Evolutionary conservation across 2,888 invertebrate genomes (phyloP).

Genomic region (Latrodectus hesperus): DNA sequence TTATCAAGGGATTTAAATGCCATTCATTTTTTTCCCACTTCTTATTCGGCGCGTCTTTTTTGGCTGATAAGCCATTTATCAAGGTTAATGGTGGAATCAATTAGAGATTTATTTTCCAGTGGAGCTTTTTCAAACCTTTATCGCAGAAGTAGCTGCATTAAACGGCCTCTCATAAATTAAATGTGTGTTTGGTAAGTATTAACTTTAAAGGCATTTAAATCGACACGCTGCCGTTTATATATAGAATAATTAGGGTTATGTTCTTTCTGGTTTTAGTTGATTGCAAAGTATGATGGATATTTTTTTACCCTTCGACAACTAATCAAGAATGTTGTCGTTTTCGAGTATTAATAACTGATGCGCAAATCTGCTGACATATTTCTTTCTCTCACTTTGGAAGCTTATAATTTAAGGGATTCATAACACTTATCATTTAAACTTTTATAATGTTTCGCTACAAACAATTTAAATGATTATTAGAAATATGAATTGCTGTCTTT

Average conservation of each 20-base stretch:
- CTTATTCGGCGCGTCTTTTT: neutral
- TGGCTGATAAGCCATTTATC: constrained; percentile 29
- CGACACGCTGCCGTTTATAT: constrained; percentile 31
- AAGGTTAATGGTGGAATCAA: constrained; percentile 54
- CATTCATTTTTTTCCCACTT: neutral
- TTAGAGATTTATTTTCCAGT: constrained; percentile 13
- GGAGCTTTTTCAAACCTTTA: constrained; percentile 35
- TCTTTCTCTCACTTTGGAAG: no score
- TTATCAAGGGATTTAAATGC: constrained; percentile 51
- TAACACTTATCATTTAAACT: no score
- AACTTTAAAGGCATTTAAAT: constrained; percentile 16
- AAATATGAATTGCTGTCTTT: no score
- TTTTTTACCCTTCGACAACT: no score
- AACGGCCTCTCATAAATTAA: constrained; percentile 53
- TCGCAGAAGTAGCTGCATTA: constrained; percentile 34
- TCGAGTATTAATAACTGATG: no score
- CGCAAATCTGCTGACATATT: no score
- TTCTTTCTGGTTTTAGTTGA: constrained; percentile 3
- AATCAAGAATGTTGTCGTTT: no score
- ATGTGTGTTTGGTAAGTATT: constrained; percentile 29
- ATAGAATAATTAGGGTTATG: constrained; percentile 50
- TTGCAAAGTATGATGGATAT: neutral
- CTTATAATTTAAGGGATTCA: no score
- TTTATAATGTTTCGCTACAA: no score
- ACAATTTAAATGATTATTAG: no score